These are phyloP conservation scores for Erebia ligea DNA, from an alignment of 2,888 invertebrate genomes.

Conservation along the genomic window DNA sequence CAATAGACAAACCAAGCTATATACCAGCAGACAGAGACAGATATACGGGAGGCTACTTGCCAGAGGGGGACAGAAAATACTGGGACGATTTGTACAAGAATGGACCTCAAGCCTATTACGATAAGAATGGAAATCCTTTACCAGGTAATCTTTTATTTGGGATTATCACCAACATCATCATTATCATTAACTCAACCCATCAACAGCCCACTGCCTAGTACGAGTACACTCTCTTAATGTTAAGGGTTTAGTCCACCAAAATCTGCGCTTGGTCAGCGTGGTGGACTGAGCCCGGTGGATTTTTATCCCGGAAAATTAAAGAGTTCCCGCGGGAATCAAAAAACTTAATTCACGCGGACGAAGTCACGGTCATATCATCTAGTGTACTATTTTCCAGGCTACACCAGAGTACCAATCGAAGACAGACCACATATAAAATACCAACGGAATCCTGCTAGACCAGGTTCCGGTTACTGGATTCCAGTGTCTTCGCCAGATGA, in stretches of 20 bases:
- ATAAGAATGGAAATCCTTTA: slow-evolving; percentile 74
- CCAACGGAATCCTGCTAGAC: slow-evolving; percentile 64
- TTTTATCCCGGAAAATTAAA: too few relatives aligned
- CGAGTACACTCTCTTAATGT: not conserved
- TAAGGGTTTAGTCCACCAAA: not conserved
- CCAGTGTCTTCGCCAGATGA: slow-evolving; percentile 54
- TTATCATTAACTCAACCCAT: not conserved
- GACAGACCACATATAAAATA: slow-evolving; percentile 66
- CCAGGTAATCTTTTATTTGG: slow-evolving; percentile 58
- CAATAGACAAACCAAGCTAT: slow-evolving; percentile 44
- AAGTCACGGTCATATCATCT: too few relatives aligned
- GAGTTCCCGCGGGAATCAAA: too few relatives aligned
- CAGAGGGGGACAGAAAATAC: slow-evolving; percentile 68
- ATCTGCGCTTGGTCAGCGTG: too few relatives aligned
- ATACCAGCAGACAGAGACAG: slow-evolving; percentile 48
- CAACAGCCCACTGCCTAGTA: not conserved
- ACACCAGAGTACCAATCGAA: slow-evolving; percentile 66
- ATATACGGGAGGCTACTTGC: slow-evolving; percentile 61
- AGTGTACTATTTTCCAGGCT: too few relatives aligned
- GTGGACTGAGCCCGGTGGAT: too few relatives aligned
- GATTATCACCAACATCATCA: not conserved
- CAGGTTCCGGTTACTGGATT: slow-evolving; percentile 66
- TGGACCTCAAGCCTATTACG: slow-evolving; percentile 76
- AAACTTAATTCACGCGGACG: too few relatives aligned
- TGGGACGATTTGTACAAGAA: slow-evolving; percentile 75